Conservation (phyloP, 2,797 vertebrate genomes). For the Dallia pectoralis region DNA sequence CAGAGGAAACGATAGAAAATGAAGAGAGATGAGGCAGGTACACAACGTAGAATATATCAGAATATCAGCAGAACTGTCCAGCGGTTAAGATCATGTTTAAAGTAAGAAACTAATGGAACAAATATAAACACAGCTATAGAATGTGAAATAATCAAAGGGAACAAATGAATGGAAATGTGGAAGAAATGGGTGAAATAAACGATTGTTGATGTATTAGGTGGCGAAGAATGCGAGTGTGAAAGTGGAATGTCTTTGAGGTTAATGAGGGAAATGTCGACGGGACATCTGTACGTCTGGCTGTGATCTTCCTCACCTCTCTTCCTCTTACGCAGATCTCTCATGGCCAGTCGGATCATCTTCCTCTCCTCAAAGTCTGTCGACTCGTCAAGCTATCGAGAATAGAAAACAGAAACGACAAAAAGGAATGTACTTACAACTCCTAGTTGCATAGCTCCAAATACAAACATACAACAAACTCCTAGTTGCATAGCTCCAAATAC, state of each 20-base stretch:
- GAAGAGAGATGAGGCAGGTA: not conserved
- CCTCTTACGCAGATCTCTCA: slow-evolving; percentile 93
- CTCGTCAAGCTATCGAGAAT: slow-evolving; percentile 82
- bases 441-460: slow-evolving; percentile 19
- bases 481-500: slow-evolving; percentile 18
- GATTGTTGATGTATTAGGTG: not conserved
- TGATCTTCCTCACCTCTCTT: slow-evolving; percentile 84
- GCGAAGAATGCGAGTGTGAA: not conserved
- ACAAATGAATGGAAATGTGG: slow-evolving; percentile 2
- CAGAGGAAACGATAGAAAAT: slow-evolving; percentile 1
- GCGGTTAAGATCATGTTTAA: not conserved
- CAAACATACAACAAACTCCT: slow-evolving; percentile 19
- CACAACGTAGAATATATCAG: not conserved
- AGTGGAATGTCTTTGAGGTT: not conserved
- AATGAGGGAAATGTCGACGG: not conserved
- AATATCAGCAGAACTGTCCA: not conserved
- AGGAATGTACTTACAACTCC: slow-evolving; percentile 29
- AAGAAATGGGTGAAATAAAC: slow-evolving; percentile 1
- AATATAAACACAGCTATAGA: not conserved
- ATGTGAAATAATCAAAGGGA: not conserved
- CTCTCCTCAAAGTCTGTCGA: slow-evolving; percentile 92
- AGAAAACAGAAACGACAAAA: slow-evolving; percentile 7
- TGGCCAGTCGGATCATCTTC: slow-evolving; percentile 89
- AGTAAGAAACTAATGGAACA: not conserved
- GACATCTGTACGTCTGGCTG: not conserved